Percentiles rank a stretch among this genome's conserved stretches.
Evolutionary conservation across 2,113 vertebrate genomes (phyloP).

Genomic region (Otus sunia): DNA sequence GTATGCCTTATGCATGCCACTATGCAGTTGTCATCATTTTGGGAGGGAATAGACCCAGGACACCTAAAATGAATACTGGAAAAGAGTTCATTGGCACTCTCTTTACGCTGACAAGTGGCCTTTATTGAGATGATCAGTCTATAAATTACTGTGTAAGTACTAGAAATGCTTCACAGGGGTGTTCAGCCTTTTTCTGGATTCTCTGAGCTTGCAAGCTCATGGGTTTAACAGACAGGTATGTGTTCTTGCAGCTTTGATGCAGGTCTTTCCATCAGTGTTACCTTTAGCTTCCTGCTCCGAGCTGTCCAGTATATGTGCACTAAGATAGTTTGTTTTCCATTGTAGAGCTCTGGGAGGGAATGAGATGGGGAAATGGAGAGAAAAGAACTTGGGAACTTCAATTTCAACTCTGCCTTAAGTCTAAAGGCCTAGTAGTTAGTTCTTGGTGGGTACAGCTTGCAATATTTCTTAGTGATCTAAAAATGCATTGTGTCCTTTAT

Average conservation of each 20-base stretch:
- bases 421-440: not conserved
- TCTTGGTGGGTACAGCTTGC: not conserved
- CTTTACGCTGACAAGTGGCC: not conserved
- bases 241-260: not conserved
- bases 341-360: not conserved
- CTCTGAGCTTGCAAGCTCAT: not conserved
- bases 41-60: not conserved
- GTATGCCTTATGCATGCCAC: not conserved
- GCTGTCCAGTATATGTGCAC: not conserved
- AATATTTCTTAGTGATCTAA: not conserved
- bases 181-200: not conserved
- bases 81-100: not conserved
- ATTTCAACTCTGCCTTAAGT: not conserved
- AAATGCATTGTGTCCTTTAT: constrained; percentile 58
- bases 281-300: not conserved
- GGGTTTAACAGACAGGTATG: not conserved
- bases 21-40: not conserved
- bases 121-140: not conserved
- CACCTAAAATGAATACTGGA: not conserved
- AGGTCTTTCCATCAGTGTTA: not conserved
- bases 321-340: not conserved
- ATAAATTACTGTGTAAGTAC: not conserved
- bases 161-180: not conserved
- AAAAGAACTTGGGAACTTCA: not conserved
- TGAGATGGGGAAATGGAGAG: not conserved